phyloP scores from a whole-genome alignment of 1,140 invertebrate species.

The Drosophila pallidifrons region DNA sequence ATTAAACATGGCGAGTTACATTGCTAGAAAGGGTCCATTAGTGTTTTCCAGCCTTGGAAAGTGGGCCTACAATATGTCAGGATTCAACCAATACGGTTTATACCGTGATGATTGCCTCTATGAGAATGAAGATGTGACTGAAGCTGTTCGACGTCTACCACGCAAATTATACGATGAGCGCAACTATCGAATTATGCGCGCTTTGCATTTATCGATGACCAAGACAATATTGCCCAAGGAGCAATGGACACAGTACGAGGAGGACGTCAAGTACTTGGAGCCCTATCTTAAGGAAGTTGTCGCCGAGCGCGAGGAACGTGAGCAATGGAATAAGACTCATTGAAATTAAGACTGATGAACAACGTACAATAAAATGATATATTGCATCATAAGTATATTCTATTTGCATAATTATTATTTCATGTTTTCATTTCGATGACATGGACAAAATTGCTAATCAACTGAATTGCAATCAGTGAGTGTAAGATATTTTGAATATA shows the following conservation, averaged over 20 bases:
- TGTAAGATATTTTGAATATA: too few species aligned
- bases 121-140: constrained; percentile 90
- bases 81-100: constrained; percentile 92
- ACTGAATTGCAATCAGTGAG: too few species aligned
- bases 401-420: too few species aligned
- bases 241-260: constrained; percentile 94
- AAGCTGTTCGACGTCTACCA: constrained; percentile 92
- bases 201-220: constrained; percentile 90
- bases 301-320: constrained; percentile 90
- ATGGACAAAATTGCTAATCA: too few species aligned
- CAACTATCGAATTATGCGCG: constrained; percentile 92
- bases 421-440: too few species aligned
- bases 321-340: constrained; percentile 91
- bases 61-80: constrained; percentile 89
- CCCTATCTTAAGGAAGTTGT: constrained; percentile 91
- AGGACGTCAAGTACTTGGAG: constrained; percentile 92
- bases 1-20: constrained; percentile 75
- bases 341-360: constrained; percentile 71
- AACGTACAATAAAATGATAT: too few species aligned
- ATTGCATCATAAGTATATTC: too few species aligned
- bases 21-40: constrained; percentile 79
- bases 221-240: constrained; percentile 93
- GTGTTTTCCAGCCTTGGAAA: constrained; percentile 86
- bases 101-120: constrained; percentile 91
- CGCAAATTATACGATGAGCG: constrained; percentile 91